Percentiles rank a stretch among this genome's conserved stretches.
These are phyloP conservation scores for Drosophila murphyi DNA, from an alignment of 1,140 invertebrate species.

Conservation along the genomic window DNA sequence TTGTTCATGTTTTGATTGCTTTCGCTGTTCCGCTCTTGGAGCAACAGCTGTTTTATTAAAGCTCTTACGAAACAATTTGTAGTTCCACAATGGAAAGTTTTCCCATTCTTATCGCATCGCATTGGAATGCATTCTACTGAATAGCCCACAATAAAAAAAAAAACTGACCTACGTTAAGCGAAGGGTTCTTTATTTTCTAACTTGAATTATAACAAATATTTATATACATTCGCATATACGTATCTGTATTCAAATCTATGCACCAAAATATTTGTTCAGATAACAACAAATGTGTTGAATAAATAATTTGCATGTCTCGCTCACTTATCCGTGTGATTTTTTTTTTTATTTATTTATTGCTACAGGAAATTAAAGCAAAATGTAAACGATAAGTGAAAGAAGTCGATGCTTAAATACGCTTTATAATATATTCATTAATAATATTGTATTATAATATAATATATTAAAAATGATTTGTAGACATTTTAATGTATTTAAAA, in stretches of 20 bases:
- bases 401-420: constrained; percentile 4
- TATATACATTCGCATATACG: constrained; percentile 17
- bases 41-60: constrained; percentile 1
- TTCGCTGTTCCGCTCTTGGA: background rate
- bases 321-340: constrained; percentile 2
- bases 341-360: constrained; percentile 13
- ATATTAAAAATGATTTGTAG: no score
- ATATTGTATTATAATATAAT: no score
- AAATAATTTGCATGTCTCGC: constrained; percentile 26
- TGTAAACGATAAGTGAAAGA: background rate
- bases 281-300: constrained; percentile 18
- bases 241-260: background rate
- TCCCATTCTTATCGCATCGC: constrained; percentile 37
- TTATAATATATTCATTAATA: no score
- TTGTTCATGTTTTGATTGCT: constrained; percentile 33
- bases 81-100: constrained; percentile 41
- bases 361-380: constrained; percentile 11
- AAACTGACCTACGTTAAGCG: constrained; percentile 67
- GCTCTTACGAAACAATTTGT: background rate
- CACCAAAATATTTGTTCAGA: constrained; percentile 5
- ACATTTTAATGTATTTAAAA: no score
- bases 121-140: constrained; percentile 7
- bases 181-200: constrained; percentile 45
- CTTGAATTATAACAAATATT: constrained; percentile 25
- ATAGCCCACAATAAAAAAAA: constrained; percentile 7